Evolutionary conservation across 2,888 invertebrate genomes (phyloP), one percentile per base, ranked within the genome.

Genomic region (Morinoia aosen): DNA sequence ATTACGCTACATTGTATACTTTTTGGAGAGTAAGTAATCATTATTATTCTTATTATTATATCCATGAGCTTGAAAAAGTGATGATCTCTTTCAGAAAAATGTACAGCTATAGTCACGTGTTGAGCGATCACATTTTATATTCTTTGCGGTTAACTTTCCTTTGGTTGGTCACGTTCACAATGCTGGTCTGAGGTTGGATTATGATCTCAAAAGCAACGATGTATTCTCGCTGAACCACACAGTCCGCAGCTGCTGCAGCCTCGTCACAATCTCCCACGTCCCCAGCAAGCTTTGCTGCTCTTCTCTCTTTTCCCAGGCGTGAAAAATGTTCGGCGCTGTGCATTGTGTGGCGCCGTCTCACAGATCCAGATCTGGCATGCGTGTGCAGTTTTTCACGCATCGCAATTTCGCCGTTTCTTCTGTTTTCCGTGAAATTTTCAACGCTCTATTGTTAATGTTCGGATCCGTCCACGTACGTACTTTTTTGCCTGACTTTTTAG

Each of bases 361-460:
- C 40, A 90, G 90, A 12, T 39, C 90, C 40, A 76, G 40, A 90
- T 90, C 90, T 39, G 90, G 48, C 90, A 90, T 90, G 90, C 90
- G 90, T 90, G 90, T 40, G 90, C 40, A 76, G 76, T 76, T 76
- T 76, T 76, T 76, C 76, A 76, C 76, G 76, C 76, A 76, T 76
- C 76, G 25, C 76, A 76, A 76, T 76, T 76, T 76, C 25, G 76
- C 33, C 76, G 16, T 76, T 76, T 76, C 76, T 76, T 76, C 25
- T 25, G 76, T 76, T 76, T 76, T 76, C 76, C 33, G 33, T 76
- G 76, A 76, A 76, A 33, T 76, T 76, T 76, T 33, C 76, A 76
- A 33, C 76, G 25, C 33, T 76, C 76, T 76, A 76, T 76, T 76
- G 76, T 76, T 76, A 76, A 25, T 76, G 25, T 76, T 76, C 25